Evolutionary conservation across 2,113 vertebrate genomes (phyloP).

Genomic region (Ophthalmolycus amberensis): DNA sequence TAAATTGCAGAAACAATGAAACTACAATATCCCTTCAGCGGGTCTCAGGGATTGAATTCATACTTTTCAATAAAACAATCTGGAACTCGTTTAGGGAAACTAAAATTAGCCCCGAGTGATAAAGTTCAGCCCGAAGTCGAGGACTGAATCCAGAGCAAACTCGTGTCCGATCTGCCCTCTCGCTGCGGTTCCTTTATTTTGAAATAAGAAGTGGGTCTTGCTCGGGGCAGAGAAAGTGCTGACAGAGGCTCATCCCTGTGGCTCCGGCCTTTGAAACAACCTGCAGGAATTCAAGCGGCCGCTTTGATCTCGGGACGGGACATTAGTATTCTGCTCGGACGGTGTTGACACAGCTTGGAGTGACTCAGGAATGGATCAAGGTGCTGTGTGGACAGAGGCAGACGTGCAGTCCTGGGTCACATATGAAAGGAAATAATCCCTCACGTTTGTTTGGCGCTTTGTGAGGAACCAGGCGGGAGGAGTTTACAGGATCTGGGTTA

Average conservation of each 20-base stretch:
- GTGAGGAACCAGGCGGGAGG: slow-evolving; percentile 50
- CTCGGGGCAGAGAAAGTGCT: slow-evolving; percentile 58
- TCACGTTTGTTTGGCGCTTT: slow-evolving; percentile 53
- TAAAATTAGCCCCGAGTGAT: neutral
- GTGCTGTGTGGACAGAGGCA: slow-evolving; percentile 58
- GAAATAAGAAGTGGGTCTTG: slow-evolving; percentile 15
- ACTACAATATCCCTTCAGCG: neutral
- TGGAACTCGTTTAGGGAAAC: neutral
- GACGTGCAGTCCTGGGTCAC: slow-evolving; percentile 54
- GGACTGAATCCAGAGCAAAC: neutral
- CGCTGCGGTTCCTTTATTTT: neutral
- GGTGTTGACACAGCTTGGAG: slow-evolving; percentile 75
- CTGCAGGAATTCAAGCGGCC: slow-evolving; percentile 67
- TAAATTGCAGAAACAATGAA: neutral
- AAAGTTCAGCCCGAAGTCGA: neutral
- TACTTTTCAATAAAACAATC: neutral
- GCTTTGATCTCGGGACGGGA: slow-evolving; percentile 71
- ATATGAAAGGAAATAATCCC: slow-evolving; percentile 59
- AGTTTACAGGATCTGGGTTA: neutral
- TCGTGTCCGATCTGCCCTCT: neutral
- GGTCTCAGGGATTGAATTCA: neutral
- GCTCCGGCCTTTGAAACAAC: slow-evolving; percentile 68
- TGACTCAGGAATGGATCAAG: slow-evolving; percentile 64
- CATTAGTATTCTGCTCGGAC: slow-evolving; percentile 53
- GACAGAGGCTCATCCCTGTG: slow-evolving; percentile 65